phyloP scores from a whole-genome alignment of 1,140 invertebrate genomes.

The Octopus sinensis region DNA sequence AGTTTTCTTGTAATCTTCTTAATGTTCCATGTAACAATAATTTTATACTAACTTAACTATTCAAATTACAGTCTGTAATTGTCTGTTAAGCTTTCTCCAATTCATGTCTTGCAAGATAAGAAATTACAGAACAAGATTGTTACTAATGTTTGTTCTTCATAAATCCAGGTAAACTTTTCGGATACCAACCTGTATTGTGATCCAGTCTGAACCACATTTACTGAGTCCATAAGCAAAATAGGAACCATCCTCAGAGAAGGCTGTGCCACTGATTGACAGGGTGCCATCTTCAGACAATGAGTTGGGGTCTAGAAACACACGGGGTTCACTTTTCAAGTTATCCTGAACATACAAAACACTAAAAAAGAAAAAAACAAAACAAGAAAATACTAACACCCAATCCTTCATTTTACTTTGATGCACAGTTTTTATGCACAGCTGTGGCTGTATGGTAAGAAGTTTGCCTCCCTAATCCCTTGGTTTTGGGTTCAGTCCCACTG shows the following conservation, averaged over 20 bases:
- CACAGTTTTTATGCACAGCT: too few species aligned
- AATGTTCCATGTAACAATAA: too few species aligned
- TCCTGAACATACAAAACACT: slow-evolving; percentile 93
- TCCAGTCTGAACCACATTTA: slow-evolving; percentile 92
- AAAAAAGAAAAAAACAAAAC: slow-evolving; percentile 32
- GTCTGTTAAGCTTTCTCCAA: neutral
- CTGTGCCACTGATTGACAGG: slow-evolving; percentile 72
- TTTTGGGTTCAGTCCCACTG: too few species aligned
- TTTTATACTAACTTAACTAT: too few species aligned
- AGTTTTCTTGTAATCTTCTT: too few species aligned
- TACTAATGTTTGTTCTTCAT: neutral
- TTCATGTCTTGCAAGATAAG: neutral
- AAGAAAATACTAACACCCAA: neutral
- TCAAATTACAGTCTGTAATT: neutral
- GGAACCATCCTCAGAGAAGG: slow-evolving; percentile 87
- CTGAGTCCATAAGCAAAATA: slow-evolving; percentile 89
- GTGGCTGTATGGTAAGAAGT: too few species aligned
- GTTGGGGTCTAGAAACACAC: slow-evolving; percentile 95
- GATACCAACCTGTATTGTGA: slow-evolving; percentile 68
- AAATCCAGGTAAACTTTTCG: neutral
- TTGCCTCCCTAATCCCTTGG: too few species aligned
- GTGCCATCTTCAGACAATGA: slow-evolving; percentile 89
- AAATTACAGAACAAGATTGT: neutral
- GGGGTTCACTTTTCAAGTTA: slow-evolving; percentile 72
- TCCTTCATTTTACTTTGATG: too few species aligned